Evolutionary conservation across 2,888 invertebrate species (phyloP).

Genomic region (Lucinisca nassula): DNA sequence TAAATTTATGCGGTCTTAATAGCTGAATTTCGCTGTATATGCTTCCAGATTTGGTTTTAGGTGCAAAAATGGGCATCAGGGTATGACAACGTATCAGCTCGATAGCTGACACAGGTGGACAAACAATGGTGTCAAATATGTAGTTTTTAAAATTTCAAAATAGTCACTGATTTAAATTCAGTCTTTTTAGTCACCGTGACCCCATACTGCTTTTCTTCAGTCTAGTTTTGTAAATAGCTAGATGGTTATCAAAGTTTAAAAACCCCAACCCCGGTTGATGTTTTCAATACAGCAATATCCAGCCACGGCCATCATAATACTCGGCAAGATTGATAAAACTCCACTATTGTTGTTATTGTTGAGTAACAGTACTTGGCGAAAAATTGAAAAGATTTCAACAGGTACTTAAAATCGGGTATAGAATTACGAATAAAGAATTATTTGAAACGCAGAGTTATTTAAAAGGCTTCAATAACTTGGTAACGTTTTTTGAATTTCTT

Average conservation of each 20-base stretch:
- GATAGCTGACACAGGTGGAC: not conserved
- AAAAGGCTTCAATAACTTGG: constrained; percentile 48
- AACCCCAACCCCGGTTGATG: not conserved
- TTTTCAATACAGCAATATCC: not conserved
- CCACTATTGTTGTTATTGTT: not conserved
- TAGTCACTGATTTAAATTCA: not conserved
- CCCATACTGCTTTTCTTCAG: not conserved
- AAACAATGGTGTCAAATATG: not conserved
- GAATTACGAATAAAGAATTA: constrained; percentile 33
- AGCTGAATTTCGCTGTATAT: too few relatives aligned
- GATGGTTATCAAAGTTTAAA: constrained; percentile 8
- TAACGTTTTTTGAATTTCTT: constrained; percentile 54
- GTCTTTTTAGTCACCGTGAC: not conserved
- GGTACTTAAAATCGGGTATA: constrained; percentile 26
- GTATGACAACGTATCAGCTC: too few relatives aligned
- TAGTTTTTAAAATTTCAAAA: not conserved
- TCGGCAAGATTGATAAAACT: not conserved
- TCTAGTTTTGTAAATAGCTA: not conserved
- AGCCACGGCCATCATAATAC: not conserved
- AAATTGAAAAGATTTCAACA: constrained; percentile 35
- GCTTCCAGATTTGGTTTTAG: too few relatives aligned
- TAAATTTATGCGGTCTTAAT: too few relatives aligned
- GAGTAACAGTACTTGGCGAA: constrained; percentile 40
- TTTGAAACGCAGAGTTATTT: constrained; percentile 19
- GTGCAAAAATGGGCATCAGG: too few relatives aligned